Conservation (phyloP, 2,113 vertebrate genomes). For the Eupsittula cactorum region DNA sequence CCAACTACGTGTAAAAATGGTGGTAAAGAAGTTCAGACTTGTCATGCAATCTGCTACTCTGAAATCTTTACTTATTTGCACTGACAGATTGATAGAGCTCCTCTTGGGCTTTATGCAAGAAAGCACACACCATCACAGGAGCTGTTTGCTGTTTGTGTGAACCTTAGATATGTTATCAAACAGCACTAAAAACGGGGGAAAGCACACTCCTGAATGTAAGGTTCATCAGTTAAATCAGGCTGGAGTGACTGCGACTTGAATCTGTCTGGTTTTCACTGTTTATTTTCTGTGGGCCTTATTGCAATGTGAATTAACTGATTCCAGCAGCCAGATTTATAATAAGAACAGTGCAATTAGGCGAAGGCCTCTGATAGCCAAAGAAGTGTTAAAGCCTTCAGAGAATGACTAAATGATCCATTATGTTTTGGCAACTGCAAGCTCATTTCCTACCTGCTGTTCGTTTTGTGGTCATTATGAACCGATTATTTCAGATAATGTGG, state of each 20-base stretch:
- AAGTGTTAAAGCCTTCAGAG: slow-evolving; percentile 16
- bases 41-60: not conserved
- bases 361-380: not conserved
- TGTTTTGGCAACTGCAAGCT: slow-evolving; percentile 23
- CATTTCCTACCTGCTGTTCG: slow-evolving; percentile 60
- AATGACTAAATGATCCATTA: slow-evolving; percentile 47
- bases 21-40: too few species aligned
- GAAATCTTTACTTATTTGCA: not conserved
- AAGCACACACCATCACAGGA: fast-evolving
- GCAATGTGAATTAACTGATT: not conserved
- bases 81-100: not conserved
- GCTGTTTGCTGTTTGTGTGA: not conserved
- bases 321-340: not conserved
- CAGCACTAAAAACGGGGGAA: not conserved
- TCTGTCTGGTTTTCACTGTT: not conserved
- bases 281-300: not conserved
- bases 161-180: not conserved
- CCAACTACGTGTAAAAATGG: not conserved
- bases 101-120: not conserved
- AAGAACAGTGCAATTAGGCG: not conserved
- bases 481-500: slow-evolving; percentile 55
- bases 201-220: not conserved
- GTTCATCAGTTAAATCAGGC: not conserved
- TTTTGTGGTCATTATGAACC: slow-evolving; percentile 7
- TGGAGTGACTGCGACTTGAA: not conserved